Conservation (phyloP, 2,113 vertebrate species). For the Mionectes macconnelli region DNA sequence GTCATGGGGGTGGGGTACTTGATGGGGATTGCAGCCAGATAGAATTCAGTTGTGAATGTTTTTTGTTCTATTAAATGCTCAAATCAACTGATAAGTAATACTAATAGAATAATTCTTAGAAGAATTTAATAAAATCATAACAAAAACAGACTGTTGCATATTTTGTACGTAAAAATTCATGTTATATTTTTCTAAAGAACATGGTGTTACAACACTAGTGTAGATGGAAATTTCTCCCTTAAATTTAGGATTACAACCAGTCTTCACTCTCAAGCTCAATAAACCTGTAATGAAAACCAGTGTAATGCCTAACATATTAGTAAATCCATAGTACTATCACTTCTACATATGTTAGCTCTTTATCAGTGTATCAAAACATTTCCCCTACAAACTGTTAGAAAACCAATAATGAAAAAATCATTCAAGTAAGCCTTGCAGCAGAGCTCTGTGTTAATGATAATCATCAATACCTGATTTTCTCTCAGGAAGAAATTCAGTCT, state of each 20-base stretch:
- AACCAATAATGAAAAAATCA: not conserved
- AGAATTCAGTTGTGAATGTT: not conserved
- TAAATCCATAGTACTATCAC: not conserved
- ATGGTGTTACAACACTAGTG: not conserved
- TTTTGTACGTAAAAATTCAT: not conserved
- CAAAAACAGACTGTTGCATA: not conserved
- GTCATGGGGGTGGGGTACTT: not conserved
- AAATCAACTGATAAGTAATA: not conserved
- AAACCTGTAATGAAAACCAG: not conserved
- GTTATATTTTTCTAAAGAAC: not conserved
- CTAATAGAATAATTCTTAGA: not conserved
- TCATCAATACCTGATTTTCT: not conserved
- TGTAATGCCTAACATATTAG: not conserved
- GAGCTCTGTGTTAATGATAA: not conserved
- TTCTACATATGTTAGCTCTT: not conserved
- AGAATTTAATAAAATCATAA: not conserved
- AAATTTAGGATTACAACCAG: not conserved
- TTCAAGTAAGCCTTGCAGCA: not conserved
- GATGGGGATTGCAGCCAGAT: not conserved
- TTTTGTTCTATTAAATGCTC: not conserved
- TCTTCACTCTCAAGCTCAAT: not conserved
- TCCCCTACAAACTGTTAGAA: not conserved
- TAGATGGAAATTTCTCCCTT: not conserved
- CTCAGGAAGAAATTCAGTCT: not conserved
- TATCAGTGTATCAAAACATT: not conserved